Conservation (phyloP, 2,888 invertebrate species). For the Keiferia lycopersicella region DNA sequence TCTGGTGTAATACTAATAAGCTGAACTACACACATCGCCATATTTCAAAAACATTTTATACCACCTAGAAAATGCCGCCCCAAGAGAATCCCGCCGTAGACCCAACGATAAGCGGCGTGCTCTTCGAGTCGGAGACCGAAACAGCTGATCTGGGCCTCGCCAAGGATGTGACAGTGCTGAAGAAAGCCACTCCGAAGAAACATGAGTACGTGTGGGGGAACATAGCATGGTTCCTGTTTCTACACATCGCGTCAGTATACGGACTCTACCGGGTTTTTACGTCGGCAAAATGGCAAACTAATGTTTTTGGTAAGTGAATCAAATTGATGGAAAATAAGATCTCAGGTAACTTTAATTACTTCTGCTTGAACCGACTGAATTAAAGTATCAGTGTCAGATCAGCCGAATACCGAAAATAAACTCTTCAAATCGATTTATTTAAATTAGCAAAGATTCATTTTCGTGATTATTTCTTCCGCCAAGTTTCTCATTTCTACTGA, state of each 20-base stretch:
- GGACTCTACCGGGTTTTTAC: constrained; percentile 84
- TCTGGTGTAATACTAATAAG: no score
- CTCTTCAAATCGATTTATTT: neutral
- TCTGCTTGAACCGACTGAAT: no score
- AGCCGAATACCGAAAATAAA: neutral
- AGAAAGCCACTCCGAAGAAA: constrained; percentile 75
- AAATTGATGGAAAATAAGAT: no score
- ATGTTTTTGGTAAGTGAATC: constrained; percentile 82
- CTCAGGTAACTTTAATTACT: no score
- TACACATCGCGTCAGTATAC: constrained; percentile 85
- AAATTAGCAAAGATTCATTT: neutral
- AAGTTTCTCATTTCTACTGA: no score
- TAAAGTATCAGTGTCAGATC: no score
- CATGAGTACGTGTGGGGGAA: constrained; percentile 87
- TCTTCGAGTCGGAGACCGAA: constrained; percentile 85
- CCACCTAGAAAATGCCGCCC: constrained; percentile 74
- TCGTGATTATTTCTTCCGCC: no score
- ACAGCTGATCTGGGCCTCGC: constrained; percentile 82
- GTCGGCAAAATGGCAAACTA: constrained; percentile 84
- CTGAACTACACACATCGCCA: no score
- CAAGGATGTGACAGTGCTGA: constrained; percentile 79
- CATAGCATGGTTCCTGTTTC: constrained; percentile 84
- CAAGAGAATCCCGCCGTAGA: constrained; percentile 80
- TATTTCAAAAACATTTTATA: neutral
- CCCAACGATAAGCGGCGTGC: constrained; percentile 78